Conservation (phyloP, 2,113 vertebrate genomes). For the Lepidothrix coronata region DNA sequence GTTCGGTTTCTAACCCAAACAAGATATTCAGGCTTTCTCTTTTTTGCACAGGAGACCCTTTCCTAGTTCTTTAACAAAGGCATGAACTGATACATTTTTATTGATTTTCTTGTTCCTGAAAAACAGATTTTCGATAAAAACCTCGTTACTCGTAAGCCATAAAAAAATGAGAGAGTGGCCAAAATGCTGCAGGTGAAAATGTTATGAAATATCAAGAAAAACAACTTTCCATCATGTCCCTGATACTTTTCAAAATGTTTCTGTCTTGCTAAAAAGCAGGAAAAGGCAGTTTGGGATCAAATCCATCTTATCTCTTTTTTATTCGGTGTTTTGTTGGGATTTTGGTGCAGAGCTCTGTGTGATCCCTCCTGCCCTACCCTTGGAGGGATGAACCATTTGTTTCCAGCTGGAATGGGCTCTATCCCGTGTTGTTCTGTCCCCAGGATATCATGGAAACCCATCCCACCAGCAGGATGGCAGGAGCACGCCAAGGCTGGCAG, state of each 20-base stretch:
- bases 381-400: neutral
- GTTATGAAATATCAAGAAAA: constrained; percentile 56
- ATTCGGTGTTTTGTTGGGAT: neutral
- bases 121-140: constrained; percentile 56
- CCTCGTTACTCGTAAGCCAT: neutral
- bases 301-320: too few relatives aligned
- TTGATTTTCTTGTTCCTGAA: constrained; percentile 52
- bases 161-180: neutral
- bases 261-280: neutral
- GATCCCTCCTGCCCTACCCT: neutral
- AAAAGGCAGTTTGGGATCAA: neutral
- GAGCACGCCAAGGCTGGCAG: neutral
- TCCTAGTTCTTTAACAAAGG: constrained; percentile 3
- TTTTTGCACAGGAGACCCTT: neutral
- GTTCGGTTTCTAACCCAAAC: neutral
- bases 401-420: neutral
- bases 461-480: neutral
- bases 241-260: neutral
- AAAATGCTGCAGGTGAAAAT: constrained; percentile 29
- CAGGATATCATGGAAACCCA: neutral
- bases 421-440: fast-evolving
- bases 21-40: neutral
- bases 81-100: constrained; percentile 26
- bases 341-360: neutral
- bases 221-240: constrained; percentile 42